These are phyloP conservation scores for Neria commutata DNA, from an alignment of 2,888 invertebrate genomes.

Conservation along the genomic window DNA sequence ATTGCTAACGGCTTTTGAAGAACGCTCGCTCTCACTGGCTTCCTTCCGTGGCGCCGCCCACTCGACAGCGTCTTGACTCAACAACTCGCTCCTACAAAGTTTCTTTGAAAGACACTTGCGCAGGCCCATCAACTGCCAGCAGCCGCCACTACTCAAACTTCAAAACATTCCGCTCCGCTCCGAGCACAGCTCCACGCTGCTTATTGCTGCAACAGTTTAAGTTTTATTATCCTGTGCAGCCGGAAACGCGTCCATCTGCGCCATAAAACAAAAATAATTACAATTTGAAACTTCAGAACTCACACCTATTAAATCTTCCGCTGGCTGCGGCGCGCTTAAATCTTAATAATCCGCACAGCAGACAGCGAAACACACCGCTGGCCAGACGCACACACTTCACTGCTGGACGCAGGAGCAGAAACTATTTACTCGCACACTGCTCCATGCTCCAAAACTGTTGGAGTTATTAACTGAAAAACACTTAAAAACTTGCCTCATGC, in stretches of 20 bases:
- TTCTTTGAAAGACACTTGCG: neutral
- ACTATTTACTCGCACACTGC: no score
- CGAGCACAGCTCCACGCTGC: no score
- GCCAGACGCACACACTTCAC: no score
- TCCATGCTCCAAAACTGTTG: no score
- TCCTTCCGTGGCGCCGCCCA: no score
- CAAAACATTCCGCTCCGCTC: no score
- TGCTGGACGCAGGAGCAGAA: no score
- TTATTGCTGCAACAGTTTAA: conserved; percentile 53
- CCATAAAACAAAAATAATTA: conserved; percentile 33
- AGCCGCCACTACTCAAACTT: no score
- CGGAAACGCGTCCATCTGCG: conserved; percentile 32
- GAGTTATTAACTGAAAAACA: conserved; percentile 6
- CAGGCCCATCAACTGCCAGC: no score
- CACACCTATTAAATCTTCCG: conserved; percentile 40
- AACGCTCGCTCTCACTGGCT: no score
- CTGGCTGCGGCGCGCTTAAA: conserved; percentile 19
- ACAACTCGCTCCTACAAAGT: neutral
- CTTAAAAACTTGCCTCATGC: neutral
- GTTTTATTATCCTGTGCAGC: conserved; percentile 30
- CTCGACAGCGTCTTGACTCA: neutral
- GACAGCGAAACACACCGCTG: no score
- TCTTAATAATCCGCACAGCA: conserved; percentile 21
- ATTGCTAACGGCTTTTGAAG: no score
- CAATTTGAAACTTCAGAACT: conserved; percentile 39